These are phyloP conservation scores for fruit fly (Drosophila melanogaster) DNA, from an alignment of 1,140 invertebrate genomes.

Conservation along the genomic window Release_6_plus_ISO1_MT NT_033777.3:20651001-20651500, in stretches of 20 bases:
- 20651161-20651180: background rate
- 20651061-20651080: slow-evolving; percentile 68
- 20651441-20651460: slow-evolving; percentile 92
- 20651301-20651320: slow-evolving; percentile 94
- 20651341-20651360: slow-evolving; percentile 91
- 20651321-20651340: slow-evolving; percentile 92
- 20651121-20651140: slow-evolving; percentile 86
- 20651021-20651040: slow-evolving; percentile 64
- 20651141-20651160: slow-evolving; percentile 38
- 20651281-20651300: slow-evolving; percentile 89
- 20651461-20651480: slow-evolving; percentile 87
- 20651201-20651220: slow-evolving; percentile 50
- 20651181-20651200: background rate
- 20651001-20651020: slow-evolving; percentile 89
- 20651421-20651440: slow-evolving; percentile 87
- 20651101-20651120: slow-evolving; percentile 92
- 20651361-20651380: slow-evolving; percentile 91
- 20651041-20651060: slow-evolving; percentile 86
- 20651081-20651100: slow-evolving; percentile 88
- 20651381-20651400: slow-evolving; percentile 93
- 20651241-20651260: slow-evolving; percentile 62
- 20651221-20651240: slow-evolving; percentile 59
- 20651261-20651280: slow-evolving; percentile 77
- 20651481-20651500: slow-evolving; percentile 85
- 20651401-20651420: slow-evolving; percentile 90